phyloP scores from a whole-genome alignment of 2,888 invertebrate genomes.

The Mythimna impura region DNA sequence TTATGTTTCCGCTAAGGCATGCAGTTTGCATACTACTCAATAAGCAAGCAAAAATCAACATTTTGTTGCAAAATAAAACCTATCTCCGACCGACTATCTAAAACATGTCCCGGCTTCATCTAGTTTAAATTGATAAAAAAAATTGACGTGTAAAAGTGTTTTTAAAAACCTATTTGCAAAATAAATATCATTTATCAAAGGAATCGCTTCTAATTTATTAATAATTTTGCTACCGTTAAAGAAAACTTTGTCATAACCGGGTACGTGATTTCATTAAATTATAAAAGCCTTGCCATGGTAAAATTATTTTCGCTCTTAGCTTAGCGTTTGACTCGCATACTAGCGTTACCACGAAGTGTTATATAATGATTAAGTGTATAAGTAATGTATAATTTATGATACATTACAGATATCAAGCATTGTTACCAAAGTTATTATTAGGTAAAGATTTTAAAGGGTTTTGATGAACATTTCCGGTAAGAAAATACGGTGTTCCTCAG shows the following conservation, averaged over 20 bases:
- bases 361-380: not conserved
- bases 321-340: conserved; percentile 13
- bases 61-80: not conserved
- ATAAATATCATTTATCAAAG: too few relatives aligned
- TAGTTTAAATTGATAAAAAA: too few relatives aligned
- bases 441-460: not conserved
- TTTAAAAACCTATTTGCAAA: too few relatives aligned
- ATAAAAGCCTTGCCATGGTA: not conserved
- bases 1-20: not conserved
- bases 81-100: too few relatives aligned
- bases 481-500: not conserved
- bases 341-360: not conserved
- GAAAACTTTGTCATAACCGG: conserved; percentile 4
- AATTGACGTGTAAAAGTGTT: too few relatives aligned
- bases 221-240: conserved; percentile 5
- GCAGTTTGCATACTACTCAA: not conserved
- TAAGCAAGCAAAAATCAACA: not conserved
- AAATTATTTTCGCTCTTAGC: conserved; percentile 28
- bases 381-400: not conserved
- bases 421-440: not conserved
- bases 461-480: not conserved
- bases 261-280: conserved; percentile 44
- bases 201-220: conserved; percentile 14
- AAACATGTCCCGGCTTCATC: too few relatives aligned
- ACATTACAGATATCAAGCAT: not conserved